A percentile compares a stretch with the other conserved stretches of the same genome.
Evolutionary conservation across 2,797 vertebrate species (phyloP).

Genomic region (Eulemur mongoz): DNA sequence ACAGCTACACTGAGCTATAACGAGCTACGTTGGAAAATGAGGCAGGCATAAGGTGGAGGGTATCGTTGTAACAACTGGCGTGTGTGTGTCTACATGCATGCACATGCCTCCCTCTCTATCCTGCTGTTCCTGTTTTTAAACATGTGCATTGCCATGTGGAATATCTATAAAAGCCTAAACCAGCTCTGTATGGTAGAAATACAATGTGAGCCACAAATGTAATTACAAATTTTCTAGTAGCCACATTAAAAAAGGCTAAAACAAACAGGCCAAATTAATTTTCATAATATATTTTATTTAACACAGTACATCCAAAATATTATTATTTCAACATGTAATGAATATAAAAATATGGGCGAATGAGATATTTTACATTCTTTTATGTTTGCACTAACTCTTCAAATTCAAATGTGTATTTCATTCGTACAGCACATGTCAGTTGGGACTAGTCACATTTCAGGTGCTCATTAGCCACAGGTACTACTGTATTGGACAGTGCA

Average conservation of each 20-base stretch:
- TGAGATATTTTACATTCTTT: not conserved
- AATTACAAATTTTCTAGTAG: not conserved
- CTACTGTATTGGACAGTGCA: not conserved
- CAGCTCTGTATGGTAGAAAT: not conserved
- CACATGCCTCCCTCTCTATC: not conserved
- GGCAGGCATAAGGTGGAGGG: not conserved
- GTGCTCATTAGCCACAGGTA: not conserved
- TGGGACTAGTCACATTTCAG: not conserved
- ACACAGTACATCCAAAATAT: not conserved
- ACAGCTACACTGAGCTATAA: not conserved
- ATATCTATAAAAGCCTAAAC: not conserved
- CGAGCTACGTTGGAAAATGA: not conserved
- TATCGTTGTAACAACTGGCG: accelerated
- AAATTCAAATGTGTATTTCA: not conserved
- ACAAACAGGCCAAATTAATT: not conserved
- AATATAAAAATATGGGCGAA: not conserved
- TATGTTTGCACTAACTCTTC: not conserved
- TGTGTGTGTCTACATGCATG: accelerated
- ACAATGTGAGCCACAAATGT: not conserved
- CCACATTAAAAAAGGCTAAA: not conserved
- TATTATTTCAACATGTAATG: not conserved
- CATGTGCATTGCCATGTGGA: not conserved
- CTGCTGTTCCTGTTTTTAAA: not conserved
- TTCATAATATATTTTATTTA: not conserved
- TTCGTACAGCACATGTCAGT: not conserved